Percentiles rank a stretch among this genome's conserved stretches.
Conservation (phyloP, 2,888 invertebrate species). For the Eilema caniola region DNA sequence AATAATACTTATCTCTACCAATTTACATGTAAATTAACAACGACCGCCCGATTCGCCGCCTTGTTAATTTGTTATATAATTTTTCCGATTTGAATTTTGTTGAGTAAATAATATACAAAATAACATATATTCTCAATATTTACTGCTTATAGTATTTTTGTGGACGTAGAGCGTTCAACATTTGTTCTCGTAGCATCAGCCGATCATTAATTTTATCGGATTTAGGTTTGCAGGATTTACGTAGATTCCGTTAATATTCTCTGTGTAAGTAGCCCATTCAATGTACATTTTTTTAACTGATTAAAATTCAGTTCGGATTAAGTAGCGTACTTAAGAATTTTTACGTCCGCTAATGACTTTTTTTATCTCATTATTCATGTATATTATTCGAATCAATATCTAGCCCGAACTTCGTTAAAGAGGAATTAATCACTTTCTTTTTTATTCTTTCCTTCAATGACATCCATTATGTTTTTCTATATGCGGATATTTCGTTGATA, state of each 20-base stretch:
- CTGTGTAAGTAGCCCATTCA: conserved; percentile 34
- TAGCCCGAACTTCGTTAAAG: conserved; percentile 39
- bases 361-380: conserved; percentile 56
- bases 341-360: conserved; percentile 69
- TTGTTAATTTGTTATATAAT: conserved; percentile 41
- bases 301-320: conserved; percentile 74
- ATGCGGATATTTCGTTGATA: neutral
- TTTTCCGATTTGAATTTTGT: conserved; percentile 47
- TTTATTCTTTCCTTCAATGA: conserved; percentile 24
- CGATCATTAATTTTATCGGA: conserved; percentile 55
- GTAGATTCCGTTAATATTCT: conserved; percentile 50
- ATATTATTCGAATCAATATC: conserved; percentile 55
- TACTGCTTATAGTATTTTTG: neutral
- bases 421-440: conserved; percentile 30
- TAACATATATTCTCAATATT: neutral
- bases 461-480: conserved; percentile 1
- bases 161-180: conserved; percentile 18
- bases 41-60: conserved; percentile 37
- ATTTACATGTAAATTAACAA: conserved; percentile 56
- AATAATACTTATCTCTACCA: conserved; percentile 57
- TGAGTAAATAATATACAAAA: conserved; percentile 36
- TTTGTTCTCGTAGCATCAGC: conserved; percentile 23
- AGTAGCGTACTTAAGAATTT: conserved; percentile 65
- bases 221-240: conserved; percentile 22
- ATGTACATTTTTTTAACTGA: conserved; percentile 59